phyloP scores from a whole-genome alignment of 2,888 invertebrate species.

The Tipula lateralis region DNA sequence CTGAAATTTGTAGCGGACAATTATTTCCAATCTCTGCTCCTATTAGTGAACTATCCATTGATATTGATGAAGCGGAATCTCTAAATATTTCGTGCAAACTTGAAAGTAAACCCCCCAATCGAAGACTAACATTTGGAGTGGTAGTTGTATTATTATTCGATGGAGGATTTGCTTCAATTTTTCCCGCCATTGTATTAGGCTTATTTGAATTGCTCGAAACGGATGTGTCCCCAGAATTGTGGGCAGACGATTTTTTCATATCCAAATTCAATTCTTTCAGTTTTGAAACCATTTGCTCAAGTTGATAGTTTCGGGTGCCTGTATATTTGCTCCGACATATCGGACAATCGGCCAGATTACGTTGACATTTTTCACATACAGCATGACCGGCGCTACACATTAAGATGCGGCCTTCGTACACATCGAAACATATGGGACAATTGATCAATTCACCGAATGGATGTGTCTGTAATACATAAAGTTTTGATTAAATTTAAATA shows the following conservation, averaged over 20 bases:
- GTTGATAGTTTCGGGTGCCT: slow-evolving; percentile 54
- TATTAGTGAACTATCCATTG: not conserved
- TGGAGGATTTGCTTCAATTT: not conserved
- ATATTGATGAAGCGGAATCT: not conserved
- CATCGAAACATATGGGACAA: slow-evolving; percentile 57
- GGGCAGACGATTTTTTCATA: not conserved
- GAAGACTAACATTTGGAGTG: not conserved
- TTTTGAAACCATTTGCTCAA: slow-evolving; percentile 54
- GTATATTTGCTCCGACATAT: slow-evolving; percentile 53
- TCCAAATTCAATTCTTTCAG: slow-evolving; percentile 44
- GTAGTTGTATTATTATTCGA: not conserved
- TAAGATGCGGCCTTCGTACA: slow-evolving; percentile 51
- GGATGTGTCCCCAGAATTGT: not conserved
- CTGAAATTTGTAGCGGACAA: not conserved
- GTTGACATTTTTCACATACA: slow-evolving; percentile 53
- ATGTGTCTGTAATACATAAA: not conserved
- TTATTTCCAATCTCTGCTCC: too few species aligned
- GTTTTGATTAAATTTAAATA: too few species aligned
- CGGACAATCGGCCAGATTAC: slow-evolving; percentile 52
- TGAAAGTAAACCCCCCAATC: not conserved
- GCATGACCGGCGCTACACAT: slow-evolving; percentile 57
- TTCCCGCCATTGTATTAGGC: not conserved
- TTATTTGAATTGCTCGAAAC: not conserved
- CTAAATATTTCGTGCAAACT: not conserved
- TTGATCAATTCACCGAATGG: slow-evolving; percentile 55